phyloP scores from a whole-genome alignment of 1,140 invertebrate genomes.

The Augochlora pura region DNA sequence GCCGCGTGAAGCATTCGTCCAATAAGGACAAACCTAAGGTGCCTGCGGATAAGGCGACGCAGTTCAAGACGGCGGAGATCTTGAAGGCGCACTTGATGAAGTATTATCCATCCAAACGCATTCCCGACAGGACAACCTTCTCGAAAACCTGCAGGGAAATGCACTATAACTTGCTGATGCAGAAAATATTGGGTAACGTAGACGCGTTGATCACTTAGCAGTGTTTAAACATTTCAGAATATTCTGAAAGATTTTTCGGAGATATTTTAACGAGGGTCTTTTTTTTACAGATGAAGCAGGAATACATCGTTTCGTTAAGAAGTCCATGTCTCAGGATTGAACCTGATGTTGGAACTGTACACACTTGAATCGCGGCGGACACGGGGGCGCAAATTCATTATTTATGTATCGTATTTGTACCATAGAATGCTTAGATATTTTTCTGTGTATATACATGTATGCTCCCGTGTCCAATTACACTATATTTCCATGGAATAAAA shows the following conservation, averaged over 20 bases:
- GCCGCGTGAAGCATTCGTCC: constrained; percentile 12
- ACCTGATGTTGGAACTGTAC: constrained; percentile 24
- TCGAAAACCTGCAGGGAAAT: constrained; percentile 68
- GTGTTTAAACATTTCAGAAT: too few relatives aligned
- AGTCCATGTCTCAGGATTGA: constrained; percentile 42
- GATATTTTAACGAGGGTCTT: constrained; percentile 19
- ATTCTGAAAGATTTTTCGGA: too few relatives aligned
- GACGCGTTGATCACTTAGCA: constrained; percentile 11
- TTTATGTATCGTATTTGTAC: constrained; percentile 25
- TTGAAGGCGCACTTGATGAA: constrained; percentile 69
- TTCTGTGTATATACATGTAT: neutral
- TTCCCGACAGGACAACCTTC: constrained; percentile 69
- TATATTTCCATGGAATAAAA: too few relatives aligned
- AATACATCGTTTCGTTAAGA: constrained; percentile 59
- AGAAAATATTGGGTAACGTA: constrained; percentile 68
- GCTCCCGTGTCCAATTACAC: neutral
- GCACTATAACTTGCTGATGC: constrained; percentile 59
- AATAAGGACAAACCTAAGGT: constrained; percentile 42
- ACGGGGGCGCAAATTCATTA: constrained; percentile 25
- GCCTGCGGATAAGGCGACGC: constrained; percentile 52
- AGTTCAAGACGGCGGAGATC: constrained; percentile 67
- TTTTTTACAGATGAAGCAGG: constrained; percentile 64
- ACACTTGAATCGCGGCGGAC: constrained; percentile 11
- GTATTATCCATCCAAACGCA: constrained; percentile 66
- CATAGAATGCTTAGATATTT: neutral